Evolutionary conservation across 1,140 invertebrate genomes (phyloP).

Genomic region (Linepithema humile): DNA sequence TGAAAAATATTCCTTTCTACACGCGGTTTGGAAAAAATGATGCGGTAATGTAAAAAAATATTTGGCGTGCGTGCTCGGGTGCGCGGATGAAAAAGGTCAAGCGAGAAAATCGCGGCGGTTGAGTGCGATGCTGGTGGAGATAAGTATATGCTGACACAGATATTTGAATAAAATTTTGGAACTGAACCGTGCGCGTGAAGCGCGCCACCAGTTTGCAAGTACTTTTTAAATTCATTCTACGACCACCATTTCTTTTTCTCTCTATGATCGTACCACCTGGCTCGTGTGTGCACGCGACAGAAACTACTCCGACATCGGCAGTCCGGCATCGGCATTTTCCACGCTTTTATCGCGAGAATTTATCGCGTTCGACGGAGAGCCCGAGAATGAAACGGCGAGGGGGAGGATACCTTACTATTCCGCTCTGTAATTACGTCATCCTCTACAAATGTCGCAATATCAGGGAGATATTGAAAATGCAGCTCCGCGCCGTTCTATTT

Average conservation of each 20-base stretch:
- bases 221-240: conserved; percentile 57
- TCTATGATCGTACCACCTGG: conserved; percentile 41
- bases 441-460: not conserved
- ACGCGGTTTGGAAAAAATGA: not conserved
- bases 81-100: not conserved
- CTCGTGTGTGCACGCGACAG: conserved; percentile 14
- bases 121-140: not conserved
- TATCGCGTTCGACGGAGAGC: not conserved
- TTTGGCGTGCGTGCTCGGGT: conserved; percentile 20
- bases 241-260: conserved; percentile 26
- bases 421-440: conserved; percentile 17
- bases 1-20: not conserved
- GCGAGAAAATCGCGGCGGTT: not conserved
- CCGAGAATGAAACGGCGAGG: not conserved
- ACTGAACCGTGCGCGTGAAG: not conserved
- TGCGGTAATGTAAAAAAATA: conserved; percentile 19
- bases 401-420: not conserved
- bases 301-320: conserved; percentile 19
- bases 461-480: not conserved
- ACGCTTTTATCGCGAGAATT: conserved; percentile 33
- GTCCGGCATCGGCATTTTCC: not conserved
- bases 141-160: conserved; percentile 53
- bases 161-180: conserved; percentile 50
- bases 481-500: not conserved
- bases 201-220: conserved; percentile 32